Base-by-base conservation (phyloP, 2,113 vertebrate species). In the Erinaceus europaeus region DNA sequence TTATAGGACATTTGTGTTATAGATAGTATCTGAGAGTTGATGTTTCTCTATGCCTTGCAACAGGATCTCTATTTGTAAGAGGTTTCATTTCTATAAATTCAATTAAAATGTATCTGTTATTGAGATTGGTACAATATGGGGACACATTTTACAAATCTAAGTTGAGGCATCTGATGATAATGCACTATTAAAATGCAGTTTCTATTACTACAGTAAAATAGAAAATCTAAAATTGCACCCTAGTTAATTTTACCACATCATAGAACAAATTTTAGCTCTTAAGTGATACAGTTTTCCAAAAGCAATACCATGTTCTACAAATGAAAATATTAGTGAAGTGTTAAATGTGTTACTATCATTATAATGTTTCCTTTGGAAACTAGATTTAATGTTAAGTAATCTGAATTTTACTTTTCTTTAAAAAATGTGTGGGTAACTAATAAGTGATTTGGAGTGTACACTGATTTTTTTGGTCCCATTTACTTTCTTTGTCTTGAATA, bases 371-470 rank as follows among this genome's bases (percentile, higher is more conserved):
- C 77, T 80, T 65, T 64, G 34, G 69, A 95, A 93, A 84, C 46
- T 44, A 75, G 32, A 88, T 34, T 59, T 69, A 89, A 17, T 1
- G 3, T 44, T 44, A 52, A 29, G 27, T 50, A 91, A 76, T 36
- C 68, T 59, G 48, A 75, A 9, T 34, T 83, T 84, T 69, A 18
- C 50, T n/a, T 64, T 89, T 90, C 86, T 50, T 5, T 9, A 25
- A 93, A 38, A 94, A 96, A 91, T 12, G 8, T 32, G 57, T 17
- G 93, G 67, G 34, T 44, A 81, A 69, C 57, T 93, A 52, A 74
- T 86, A 94, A 75, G 0, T 42, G 50, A 83, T 71, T 79, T 27
- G 79, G 7, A 93, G 42, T 29, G 27, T 25, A 1, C 55, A 75
- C 38, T 78, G 75, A 7, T 23, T 9, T 89, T 38, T 77, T 73